Evolutionary conservation across 2,113 vertebrate species (phyloP), one percentile per base, ranked within the genome.

Genomic region (Myxocyprinus asiaticus): DNA sequence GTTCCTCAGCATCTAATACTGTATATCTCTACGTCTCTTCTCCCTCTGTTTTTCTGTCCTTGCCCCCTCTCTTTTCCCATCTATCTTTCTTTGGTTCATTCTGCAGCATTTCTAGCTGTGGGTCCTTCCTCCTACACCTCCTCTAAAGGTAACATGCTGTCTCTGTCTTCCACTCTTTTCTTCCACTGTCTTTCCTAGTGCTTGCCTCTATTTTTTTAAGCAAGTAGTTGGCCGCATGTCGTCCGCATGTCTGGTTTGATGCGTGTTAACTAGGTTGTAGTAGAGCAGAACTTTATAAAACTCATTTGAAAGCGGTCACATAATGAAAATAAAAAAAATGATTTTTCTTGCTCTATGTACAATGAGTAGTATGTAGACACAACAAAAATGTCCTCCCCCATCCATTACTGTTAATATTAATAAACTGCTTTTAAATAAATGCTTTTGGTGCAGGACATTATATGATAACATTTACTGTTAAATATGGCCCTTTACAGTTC

Each of bases 81-180:
- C 22, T 33, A 33, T 33, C 22, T 33, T 33, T 33, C 22, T 33
- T 33, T 33, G 22, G 3, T 33, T 33, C 22, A 58, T 79, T 71
- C 10, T 78, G 80, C 85, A 93, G 92, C 91, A 14, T 91, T 91
- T 88, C 88, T 93, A 69, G 86, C 90, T 85, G 85, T 92, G 89
- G 91, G 92, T 55, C 88, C n/a, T n/a, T n/a, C 91, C 67, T 82
- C 89, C 62, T 33, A 90, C 22, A 33, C 22, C 22, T 33, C 22
- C 22, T 33, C 90, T 83, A 90, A 91, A 94, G 94, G 94, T 96
- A 95, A 75, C 77, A 61, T 2, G 7, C 17, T n/a, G 22, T 22
- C 67, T 81, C 10, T 58, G 17, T 65, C 11, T 64, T 9, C 59
- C 43, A 5, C 55, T 15, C 12, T 56, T n/a, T n/a, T n/a, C n/a